A percentile compares a stretch with the other conserved stretches of the same genome.
Evolutionary conservation across 2,797 vertebrate species (phyloP).

Genomic region (Hippocampus kuda): DNA sequence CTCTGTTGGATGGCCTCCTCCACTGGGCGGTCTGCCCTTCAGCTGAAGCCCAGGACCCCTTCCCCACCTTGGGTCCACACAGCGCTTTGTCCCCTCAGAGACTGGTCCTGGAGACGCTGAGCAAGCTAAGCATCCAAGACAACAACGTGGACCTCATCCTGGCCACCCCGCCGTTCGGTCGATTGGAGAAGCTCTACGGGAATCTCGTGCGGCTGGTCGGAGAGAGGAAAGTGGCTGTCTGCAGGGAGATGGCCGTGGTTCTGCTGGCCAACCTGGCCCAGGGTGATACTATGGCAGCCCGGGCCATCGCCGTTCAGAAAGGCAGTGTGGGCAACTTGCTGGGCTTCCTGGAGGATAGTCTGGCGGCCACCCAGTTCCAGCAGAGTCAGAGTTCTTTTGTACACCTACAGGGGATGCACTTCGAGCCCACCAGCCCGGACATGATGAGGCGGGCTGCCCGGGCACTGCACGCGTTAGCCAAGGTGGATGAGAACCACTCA

Average conservation of each 20-base stretch:
- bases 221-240: slow-evolving; percentile 93
- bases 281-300: slow-evolving; percentile 87
- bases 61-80: slow-evolving; percentile 87
- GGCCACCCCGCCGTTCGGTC: slow-evolving; percentile 90
- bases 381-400: slow-evolving; percentile 92
- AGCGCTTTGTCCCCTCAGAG: slow-evolving; percentile 95
- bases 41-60: slow-evolving; percentile 96
- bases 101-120: slow-evolving; percentile 96
- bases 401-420: slow-evolving; percentile 92
- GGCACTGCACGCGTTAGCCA: slow-evolving; percentile 93
- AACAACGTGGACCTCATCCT: slow-evolving; percentile 99
- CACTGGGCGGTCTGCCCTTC: slow-evolving; percentile 98
- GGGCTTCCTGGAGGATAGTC: slow-evolving; percentile 96
- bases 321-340: slow-evolving; percentile 95
- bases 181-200: slow-evolving; percentile 92
- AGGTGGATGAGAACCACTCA: slow-evolving; percentile 97
- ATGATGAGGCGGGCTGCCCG: slow-evolving; percentile 98
- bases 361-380: slow-evolving; percentile 95
- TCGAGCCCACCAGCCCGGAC: slow-evolving; percentile 98
- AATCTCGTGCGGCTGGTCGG: slow-evolving; percentile 94
- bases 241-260: slow-evolving; percentile 98
- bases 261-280: slow-evolving; percentile 96
- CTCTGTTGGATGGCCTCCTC: slow-evolving; percentile 93
- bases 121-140: slow-evolving; percentile 99
- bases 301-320: slow-evolving; percentile 91